Base-by-base conservation (phyloP, 2,888 invertebrate species). In the Drosophila mimetica region DNA sequence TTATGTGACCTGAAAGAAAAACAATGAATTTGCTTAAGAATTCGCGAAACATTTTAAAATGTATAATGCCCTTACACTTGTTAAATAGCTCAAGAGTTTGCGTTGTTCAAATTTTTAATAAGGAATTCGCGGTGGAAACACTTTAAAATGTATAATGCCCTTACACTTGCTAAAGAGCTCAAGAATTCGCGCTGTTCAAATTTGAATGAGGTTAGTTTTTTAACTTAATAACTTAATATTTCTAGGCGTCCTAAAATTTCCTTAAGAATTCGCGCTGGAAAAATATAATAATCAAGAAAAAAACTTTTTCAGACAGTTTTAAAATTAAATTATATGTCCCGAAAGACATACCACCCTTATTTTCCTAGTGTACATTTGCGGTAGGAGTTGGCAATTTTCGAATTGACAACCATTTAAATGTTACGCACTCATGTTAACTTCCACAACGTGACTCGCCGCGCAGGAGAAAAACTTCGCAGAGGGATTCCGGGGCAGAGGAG, bases 371-470 rank as follows among this genome's bases (percentile, higher is more conserved):
- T 8, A 44, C 9, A 6, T 14, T 14, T 32, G 34, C 22, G 34
- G 30, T 22, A 37, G 28, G 11, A 37, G 50, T 32, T 46, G 22
- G 71, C 69, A 63, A 69, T 82, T 75, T 76, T 70, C 75, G 76
- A 73, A 81, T 77, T 80, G 81, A 74, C 74, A 80, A 71, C 58
- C 69, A 53, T 58, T 77, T 65, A 74, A 74, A 71, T 71, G 75
- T 60, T 71, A 75, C 75, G 71, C 55, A 66, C 64, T 61, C 60
- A 59, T 72, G 58, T 65, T 75, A 57, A 77, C 48, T 46, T 57
- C 48, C n/a, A 20, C 59, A 65, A 76, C 71, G 69, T 77, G 69
- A 67, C 66, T 71, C 28, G 41, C 39, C 14, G 20, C 11, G 30
- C 1, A n/a, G 53, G 46, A 6, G 52, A 28, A 20, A 16, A 42